Percentiles rank a stretch among this genome's conserved stretches.
Conservation (phyloP, 92 coral and sea anemone genomes). For the Phenganax subtilis region DNA sequence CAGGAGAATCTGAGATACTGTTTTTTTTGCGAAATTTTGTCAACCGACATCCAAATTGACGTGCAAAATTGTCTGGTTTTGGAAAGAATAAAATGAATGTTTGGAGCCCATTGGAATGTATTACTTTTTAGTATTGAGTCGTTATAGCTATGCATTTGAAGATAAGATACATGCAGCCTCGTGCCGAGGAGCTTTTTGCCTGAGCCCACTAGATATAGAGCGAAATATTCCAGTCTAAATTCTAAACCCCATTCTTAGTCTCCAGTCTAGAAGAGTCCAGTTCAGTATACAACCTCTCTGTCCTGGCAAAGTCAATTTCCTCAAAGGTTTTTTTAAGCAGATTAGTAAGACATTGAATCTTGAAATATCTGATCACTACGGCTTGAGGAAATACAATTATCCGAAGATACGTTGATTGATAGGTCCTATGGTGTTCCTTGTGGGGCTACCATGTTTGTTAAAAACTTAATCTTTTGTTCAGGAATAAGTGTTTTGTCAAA, state of each 20-base stretch:
- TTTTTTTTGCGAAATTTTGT: too few species aligned
- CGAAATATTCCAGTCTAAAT: background rate
- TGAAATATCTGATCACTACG: conserved; percentile 14
- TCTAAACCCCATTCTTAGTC: background rate
- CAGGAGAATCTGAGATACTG: too few species aligned
- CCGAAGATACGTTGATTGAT: conserved; percentile 30
- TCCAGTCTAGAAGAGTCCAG: background rate
- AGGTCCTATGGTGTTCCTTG: background rate
- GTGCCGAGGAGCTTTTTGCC: too few species aligned
- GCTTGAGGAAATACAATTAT: conserved; percentile 30
- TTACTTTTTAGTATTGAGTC: too few species aligned
- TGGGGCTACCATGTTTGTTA: background rate
- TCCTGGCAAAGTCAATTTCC: background rate
- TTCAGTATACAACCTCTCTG: background rate
- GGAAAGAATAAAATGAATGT: too few species aligned
- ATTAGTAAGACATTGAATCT: conserved; percentile 23
- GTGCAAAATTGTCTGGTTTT: too few species aligned
- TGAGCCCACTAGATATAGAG: background rate
- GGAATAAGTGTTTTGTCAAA: too few species aligned
- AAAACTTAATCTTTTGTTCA: too few species aligned
- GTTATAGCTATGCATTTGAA: too few species aligned
- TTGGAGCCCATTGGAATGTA: too few species aligned
- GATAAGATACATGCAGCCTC: too few species aligned
- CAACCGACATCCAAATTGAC: too few species aligned
- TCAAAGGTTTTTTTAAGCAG: conserved; percentile 10